A percentile compares a stretch with the other conserved stretches of the same genome.
These are phyloP conservation scores for Chrysogorgia sp. DNA, from an alignment of 92 coral and sea anemone species.

Conservation along the genomic window DNA sequence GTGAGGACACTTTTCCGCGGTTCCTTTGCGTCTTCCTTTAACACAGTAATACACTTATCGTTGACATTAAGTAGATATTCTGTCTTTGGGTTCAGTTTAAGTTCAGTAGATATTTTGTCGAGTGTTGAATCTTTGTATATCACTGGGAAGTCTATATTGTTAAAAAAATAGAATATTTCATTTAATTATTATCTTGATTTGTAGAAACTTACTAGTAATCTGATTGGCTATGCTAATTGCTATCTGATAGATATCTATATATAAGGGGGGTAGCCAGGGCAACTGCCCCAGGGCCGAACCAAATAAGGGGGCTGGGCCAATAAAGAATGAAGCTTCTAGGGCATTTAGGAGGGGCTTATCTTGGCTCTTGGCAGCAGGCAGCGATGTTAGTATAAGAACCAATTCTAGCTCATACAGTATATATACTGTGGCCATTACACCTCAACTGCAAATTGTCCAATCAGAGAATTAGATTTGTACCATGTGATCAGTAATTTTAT, in stretches of 20 bases:
- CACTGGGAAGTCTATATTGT: conserved; percentile 2
- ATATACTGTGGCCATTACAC: no score
- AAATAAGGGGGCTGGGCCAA: neutral
- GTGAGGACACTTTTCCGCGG: neutral
- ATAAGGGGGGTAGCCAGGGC: neutral
- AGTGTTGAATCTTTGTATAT: conserved; percentile 1
- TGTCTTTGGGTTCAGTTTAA: neutral
- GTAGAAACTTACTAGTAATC: no score
- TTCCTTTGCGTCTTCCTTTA: neutral
- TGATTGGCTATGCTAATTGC: no score
- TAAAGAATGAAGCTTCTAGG: no score
- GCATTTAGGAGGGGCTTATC: no score
- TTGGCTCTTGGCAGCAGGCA: no score
- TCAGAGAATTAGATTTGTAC: no score
- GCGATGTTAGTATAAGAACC: no score
- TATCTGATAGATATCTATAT: neutral
- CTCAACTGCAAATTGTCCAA: no score
- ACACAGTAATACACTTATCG: neutral
- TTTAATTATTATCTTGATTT: no score
- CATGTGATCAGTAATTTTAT: no score
- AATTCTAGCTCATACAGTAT: no score
- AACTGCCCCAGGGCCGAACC: neutral
- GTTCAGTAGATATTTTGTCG: neutral
- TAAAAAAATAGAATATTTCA: neutral
- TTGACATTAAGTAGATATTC: conserved; percentile 26